Conservation (phyloP, 1,140 invertebrate genomes). For the Prorops nasuta region DNA sequence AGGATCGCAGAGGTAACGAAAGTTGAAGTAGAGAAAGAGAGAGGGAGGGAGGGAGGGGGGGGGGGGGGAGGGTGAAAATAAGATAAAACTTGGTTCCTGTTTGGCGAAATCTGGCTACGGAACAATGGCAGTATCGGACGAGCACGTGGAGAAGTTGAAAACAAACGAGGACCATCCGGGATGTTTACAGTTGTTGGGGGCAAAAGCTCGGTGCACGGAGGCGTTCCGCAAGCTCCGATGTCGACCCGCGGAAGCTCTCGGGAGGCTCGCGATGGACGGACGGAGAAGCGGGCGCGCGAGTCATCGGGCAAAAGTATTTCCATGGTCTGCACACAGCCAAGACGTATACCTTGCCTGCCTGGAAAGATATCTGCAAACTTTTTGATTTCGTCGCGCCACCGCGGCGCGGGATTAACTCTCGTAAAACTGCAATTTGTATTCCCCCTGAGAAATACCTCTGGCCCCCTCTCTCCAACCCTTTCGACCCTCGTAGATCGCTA, state of each 20-base stretch:
- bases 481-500: neutral
- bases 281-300: neutral
- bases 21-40: no score
- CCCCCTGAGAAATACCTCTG: constrained; percentile 9
- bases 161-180: constrained; percentile 16
- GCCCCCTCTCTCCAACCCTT: neutral
- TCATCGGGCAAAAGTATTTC: constrained; percentile 16
- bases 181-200: constrained; percentile 14
- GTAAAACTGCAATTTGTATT: constrained; percentile 24
- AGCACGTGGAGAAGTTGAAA: constrained; percentile 8
- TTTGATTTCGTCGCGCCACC: constrained; percentile 18
- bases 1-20: no score
- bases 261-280: no score
- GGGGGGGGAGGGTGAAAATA: no score
- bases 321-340: constrained; percentile 11
- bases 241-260: constrained; percentile 19
- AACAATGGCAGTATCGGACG: neutral
- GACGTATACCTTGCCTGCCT: constrained; percentile 19
- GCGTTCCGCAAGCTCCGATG: constrained; percentile 8
- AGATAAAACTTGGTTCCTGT: no score
- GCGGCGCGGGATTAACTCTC: constrained; percentile 15
- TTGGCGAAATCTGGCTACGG: neutral
- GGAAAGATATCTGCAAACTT: constrained; percentile 20
- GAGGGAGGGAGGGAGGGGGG: no score
- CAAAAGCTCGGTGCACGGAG: constrained; percentile 13